phyloP scores from a whole-genome alignment of 2,113 vertebrate species.

The Dipodomys ordii region DNA sequence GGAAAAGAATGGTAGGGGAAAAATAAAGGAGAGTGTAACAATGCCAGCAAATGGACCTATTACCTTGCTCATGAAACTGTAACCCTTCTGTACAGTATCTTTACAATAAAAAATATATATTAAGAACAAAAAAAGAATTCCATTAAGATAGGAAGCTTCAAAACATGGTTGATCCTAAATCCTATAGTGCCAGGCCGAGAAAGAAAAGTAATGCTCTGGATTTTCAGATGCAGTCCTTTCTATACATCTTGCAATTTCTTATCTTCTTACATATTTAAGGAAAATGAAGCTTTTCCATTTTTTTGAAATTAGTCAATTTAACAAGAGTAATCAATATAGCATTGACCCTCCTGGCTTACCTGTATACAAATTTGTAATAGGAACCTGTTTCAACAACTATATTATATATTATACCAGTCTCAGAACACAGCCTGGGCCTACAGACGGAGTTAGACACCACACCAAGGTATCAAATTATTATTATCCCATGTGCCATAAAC shows the following conservation, averaged over 20 bases:
- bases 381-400: neutral
- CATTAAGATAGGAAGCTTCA: slow-evolving; percentile 57
- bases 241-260: neutral
- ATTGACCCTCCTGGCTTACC: neutral
- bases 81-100: too few species aligned
- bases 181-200: neutral
- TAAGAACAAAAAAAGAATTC: neutral
- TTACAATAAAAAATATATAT: too few species aligned
- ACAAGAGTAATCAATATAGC: neutral
- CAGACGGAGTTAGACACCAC: neutral
- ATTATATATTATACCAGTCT: too few species aligned
- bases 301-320: slow-evolving; percentile 33
- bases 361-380: neutral
- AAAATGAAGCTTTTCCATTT: slow-evolving; percentile 10
- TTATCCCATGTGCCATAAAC: neutral
- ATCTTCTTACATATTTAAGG: slow-evolving; percentile 4
- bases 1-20: too few species aligned
- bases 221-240: neutral
- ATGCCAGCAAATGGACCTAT: too few species aligned
- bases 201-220: neutral
- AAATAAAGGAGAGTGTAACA: too few species aligned
- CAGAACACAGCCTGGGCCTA: neutral
- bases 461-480: neutral
- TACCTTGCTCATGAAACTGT: too few species aligned
- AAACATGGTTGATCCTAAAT: slow-evolving; percentile 31